Percentiles rank a stretch among this genome's conserved stretches.
These are phyloP conservation scores for Diachasma alloeum DNA, from an alignment of 1,140 invertebrate species.

Conservation along the genomic window DNA sequence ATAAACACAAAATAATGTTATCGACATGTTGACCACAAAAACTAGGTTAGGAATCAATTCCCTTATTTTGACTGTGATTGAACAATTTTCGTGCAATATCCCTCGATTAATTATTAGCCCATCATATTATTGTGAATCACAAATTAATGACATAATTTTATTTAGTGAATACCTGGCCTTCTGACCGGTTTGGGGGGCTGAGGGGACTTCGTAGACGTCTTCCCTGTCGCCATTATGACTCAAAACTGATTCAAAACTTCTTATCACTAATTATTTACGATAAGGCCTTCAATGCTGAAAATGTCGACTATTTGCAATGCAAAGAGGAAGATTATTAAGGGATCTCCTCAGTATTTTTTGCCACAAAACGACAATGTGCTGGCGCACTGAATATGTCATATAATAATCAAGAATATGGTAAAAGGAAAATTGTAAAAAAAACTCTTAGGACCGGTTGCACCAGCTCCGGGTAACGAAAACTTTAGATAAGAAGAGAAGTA, in stretches of 20 bases:
- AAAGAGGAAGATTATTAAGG: no score
- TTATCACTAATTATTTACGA: no score
- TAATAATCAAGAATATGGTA: no score
- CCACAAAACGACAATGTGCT: no score
- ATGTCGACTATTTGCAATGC: no score
- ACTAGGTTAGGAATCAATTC: neutral
- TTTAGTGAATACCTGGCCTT: neutral
- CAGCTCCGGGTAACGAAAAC: no score
- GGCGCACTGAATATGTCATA: no score
- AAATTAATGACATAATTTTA: neutral
- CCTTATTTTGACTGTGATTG: neutral
- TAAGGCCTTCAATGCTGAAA: neutral
- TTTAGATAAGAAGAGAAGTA: no score
- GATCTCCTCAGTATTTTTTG: no score
- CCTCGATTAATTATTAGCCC: neutral
- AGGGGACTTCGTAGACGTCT: neutral
- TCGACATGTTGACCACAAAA: neutral
- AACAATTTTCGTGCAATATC: neutral
- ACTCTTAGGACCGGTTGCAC: no score
- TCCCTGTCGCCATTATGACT: neutral
- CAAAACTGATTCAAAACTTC: neutral
- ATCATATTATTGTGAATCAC: neutral
- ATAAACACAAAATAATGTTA: slow-evolving; percentile 9
- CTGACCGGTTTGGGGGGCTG: neutral
- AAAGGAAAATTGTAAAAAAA: no score